Conservation (phyloP, 2,888 invertebrate genomes). For the Agonopterix alstromeriana region DNA sequence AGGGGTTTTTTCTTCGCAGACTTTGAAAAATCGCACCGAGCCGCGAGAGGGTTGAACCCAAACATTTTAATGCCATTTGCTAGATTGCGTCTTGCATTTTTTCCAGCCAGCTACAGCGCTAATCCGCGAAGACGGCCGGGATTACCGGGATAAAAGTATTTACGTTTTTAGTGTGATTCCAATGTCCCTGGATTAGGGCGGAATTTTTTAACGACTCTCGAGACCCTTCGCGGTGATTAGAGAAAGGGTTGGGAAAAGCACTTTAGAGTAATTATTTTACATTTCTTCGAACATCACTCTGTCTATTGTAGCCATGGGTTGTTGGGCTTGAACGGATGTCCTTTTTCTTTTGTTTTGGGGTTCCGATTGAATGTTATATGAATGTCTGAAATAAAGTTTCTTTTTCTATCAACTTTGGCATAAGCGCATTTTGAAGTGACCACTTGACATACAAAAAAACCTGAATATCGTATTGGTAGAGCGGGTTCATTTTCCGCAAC, state of each 20-base stretch:
- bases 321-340: constrained; percentile 30
- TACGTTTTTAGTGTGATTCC: constrained; percentile 71
- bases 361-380: background rate
- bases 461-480: too few species aligned
- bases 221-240: constrained; percentile 54
- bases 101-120: constrained; percentile 58
- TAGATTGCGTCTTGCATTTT: constrained; percentile 76
- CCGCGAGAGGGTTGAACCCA: constrained; percentile 66
- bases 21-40: constrained; percentile 72
- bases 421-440: too few species aligned
- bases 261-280: constrained; percentile 68
- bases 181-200: constrained; percentile 58
- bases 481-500: too few species aligned
- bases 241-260: constrained; percentile 61
- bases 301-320: constrained; percentile 17
- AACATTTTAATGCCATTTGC: constrained; percentile 78
- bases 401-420: too few species aligned
- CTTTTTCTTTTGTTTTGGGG: constrained; percentile 31
- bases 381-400: background rate
- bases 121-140: constrained; percentile 70
- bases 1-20: constrained; percentile 63
- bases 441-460: too few species aligned
- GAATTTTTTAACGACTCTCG: constrained; percentile 61
- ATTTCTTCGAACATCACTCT: constrained; percentile 43
- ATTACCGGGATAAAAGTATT: constrained; percentile 70